Evolutionary conservation across 2,888 invertebrate genomes (phyloP), one percentile per base, ranked within the genome.

Genomic region (Nephrocerus scutellatus): DNA sequence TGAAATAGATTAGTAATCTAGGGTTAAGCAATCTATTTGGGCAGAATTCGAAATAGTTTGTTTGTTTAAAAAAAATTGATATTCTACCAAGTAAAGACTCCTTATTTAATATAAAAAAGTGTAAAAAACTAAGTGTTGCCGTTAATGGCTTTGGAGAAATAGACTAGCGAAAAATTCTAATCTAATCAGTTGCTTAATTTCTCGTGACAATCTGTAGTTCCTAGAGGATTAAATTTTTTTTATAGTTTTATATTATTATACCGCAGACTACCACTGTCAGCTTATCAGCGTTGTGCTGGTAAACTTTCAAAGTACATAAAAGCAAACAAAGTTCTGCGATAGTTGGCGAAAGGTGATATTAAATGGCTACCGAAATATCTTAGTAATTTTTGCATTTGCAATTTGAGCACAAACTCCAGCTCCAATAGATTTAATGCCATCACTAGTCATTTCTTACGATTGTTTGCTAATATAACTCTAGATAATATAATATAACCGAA

Each of bases 261-360:
- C 25, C n/a, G 24, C 33, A 14, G 16, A 32, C 22, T 23, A 23
- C 18, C 23, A 1, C 12, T 3, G 26, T 13, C 26, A 35, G 9
- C 12, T 14, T 5, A 10, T 32, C 23, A 23, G 8, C 34, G 10
- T 10, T 13, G 5, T 20, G 14, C 21, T 26, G 14, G 16, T 19
- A 10, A 6, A 26, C 13, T 15, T 28, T 35, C 10, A 35, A 21
- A 9, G 9, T 35, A 26, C 9, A n/a, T 5, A 25, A 13, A 34
- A 34, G 14, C 21, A 28, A 28, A 28, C 14, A 35, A 35, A 8
- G 22, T 35, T 20, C 14, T 21, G 26, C 35, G 21, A 35, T 28
- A 14, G n/a, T 28, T 35, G 26, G 21, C 35, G 35, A 35, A 35
- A 15, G n/a, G n/a, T n/a, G n/a, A n/a, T n/a, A n/a, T n/a, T n/a